A percentile compares a stretch with the other conserved stretches of the same genome.
phyloP scores from a whole-genome alignment of 1,140 invertebrate genomes.

The Trichonephila inaurata region DNA sequence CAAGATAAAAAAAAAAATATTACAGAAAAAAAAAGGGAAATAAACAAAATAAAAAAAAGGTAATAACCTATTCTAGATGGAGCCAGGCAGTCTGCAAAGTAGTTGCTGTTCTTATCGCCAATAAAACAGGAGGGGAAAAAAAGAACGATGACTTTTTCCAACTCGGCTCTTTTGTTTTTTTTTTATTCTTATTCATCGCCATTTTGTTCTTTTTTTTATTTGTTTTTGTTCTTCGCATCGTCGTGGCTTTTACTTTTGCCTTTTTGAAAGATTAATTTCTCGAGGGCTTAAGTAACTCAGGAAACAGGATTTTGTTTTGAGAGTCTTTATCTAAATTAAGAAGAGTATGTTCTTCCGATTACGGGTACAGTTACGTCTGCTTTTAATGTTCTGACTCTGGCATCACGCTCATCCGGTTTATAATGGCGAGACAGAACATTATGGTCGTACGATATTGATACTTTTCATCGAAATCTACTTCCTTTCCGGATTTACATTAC shows the following conservation, averaged over 20 bases:
- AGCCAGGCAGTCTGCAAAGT: slow-evolving; percentile 66
- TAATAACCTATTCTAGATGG: slow-evolving; percentile 40
- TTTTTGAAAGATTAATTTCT: slow-evolving; percentile 42
- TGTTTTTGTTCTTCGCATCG: background rate
- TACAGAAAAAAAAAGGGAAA: background rate
- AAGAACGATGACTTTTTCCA: background rate
- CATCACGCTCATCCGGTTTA: slow-evolving; percentile 50
- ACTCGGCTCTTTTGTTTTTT: background rate
- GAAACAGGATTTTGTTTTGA: slow-evolving; percentile 59
- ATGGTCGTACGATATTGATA: background rate
- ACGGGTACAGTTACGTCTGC: slow-evolving; percentile 31
- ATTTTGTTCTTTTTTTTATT: background rate
- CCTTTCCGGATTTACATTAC: slow-evolving; percentile 20
- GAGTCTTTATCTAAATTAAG: slow-evolving; percentile 72
- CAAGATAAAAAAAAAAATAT: background rate
- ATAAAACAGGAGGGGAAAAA: background rate
- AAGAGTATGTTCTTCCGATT: slow-evolving; percentile 65
- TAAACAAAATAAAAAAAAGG: background rate
- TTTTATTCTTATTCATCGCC: background rate
- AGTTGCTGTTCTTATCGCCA: background rate
- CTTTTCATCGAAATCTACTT: slow-evolving; percentile 26
- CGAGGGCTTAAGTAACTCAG: slow-evolving; percentile 28
- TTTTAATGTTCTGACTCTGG: slow-evolving; percentile 51
- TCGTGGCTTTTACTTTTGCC: background rate
- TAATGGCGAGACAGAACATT: slow-evolving; percentile 14